Base-by-base conservation (phyloP, 2,888 invertebrate genomes). In the Clivina fossor region DNA sequence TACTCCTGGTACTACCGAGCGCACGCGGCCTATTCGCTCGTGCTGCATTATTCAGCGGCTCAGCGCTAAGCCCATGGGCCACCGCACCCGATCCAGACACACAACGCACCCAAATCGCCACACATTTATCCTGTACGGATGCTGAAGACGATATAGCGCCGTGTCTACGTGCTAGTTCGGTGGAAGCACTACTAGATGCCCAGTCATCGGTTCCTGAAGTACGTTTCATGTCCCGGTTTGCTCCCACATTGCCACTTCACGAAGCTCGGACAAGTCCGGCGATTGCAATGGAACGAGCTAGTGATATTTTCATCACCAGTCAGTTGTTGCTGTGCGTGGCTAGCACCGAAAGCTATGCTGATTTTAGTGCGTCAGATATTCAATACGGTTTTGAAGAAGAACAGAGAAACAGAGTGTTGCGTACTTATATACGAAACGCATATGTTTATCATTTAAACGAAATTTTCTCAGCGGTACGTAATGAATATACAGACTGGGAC, bases 401-500 rank as follows among this genome's bases (percentile, higher is more conserved):
- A 63, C 84, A 88, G 63, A 80, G 88, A 55, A 88, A 88, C 69
- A 80, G 87, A 28, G 81, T 88, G 61, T 77, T 89, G 26, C 77
- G 87, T 60, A 90, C 91, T 4, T 86, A 88, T 74, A 89, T 93
- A 33, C 81, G 93, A 62, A 93, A 94, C 77, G 84, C 90, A 55
- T 93, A 88, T 77, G 84, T 87, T 59, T 93, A 85, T 74, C 93
- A 94, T 71, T 81, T 92, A 66, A 90, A 90, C 76, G 92, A 93
- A 76, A 89, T 89, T 64, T 86, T 90, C 70, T 88, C 90, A 32
- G 90, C 93, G 28, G 83, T 93, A 62, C 80, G 87, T 62, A 92
- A 93, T 76, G 92, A 93, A 74, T 94, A 93, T 76, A 92, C 91
- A 59, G 91, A 93, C 76, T 93, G 93, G 92, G 88, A 86, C 75